Evolutionary conservation across 2,888 invertebrate genomes (phyloP).

Genomic region (Poecilus cupreus): DNA sequence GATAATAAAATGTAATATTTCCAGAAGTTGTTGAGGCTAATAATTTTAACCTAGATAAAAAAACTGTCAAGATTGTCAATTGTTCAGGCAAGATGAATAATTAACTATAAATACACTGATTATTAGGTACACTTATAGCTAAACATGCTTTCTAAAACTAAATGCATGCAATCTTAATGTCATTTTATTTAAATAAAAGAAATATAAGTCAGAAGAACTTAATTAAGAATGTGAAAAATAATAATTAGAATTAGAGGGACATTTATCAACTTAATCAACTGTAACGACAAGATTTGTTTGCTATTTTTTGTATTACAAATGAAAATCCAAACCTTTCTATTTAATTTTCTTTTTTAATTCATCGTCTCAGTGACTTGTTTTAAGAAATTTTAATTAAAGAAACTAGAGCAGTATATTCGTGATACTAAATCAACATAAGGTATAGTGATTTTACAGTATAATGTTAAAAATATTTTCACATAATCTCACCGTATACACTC

Average conservation of each 20-base stretch:
- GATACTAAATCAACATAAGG: not conserved
- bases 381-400: slow-evolving; percentile 32
- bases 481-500: not conserved
- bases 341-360: slow-evolving; percentile 20
- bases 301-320: slow-evolving; percentile 4
- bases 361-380: slow-evolving; percentile 20
- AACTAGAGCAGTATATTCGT: slow-evolving; percentile 15
- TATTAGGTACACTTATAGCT: no score
- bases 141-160: no score
- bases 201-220: not conserved
- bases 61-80: no score
- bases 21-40: no score
- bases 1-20: no score
- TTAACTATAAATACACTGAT: no score
- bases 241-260: slow-evolving; percentile 11
- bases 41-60: no score
- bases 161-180: not conserved
- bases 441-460: not conserved
- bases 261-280: slow-evolving; percentile 17
- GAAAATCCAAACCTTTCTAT: slow-evolving; percentile 28
- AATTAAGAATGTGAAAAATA: not conserved
- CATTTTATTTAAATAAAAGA: not conserved
- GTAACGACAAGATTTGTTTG: not conserved
- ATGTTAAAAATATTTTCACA: not conserved
- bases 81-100: no score